phyloP scores from a whole-genome alignment of 2,888 invertebrate genomes.

The Rhopalosiphum nymphaeae region DNA sequence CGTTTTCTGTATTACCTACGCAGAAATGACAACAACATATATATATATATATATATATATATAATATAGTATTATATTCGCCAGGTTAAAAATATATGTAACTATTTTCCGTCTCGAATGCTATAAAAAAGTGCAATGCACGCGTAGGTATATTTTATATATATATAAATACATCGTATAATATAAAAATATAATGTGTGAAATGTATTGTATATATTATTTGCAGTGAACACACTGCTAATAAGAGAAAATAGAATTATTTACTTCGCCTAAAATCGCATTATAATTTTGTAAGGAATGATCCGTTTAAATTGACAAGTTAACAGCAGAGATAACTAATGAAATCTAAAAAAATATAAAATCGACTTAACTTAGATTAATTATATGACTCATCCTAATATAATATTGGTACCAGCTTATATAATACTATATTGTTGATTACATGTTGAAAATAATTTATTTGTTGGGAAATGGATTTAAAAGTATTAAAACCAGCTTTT shows the following conservation, averaged over 20 bases:
- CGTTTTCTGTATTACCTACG: not conserved
- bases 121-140: not conserved
- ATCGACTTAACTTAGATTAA: not conserved
- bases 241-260: not conserved
- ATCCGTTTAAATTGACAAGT: not conserved
- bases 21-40: constrained; percentile 5
- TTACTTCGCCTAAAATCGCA: not conserved
- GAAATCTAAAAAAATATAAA: not conserved
- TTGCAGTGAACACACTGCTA: not conserved
- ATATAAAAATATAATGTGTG: not conserved
- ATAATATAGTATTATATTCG: not conserved
- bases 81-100: not conserved
- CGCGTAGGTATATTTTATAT: not conserved
- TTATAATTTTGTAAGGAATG: not conserved
- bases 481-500: not conserved
- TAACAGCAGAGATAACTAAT: not conserved
- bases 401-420: not conserved
- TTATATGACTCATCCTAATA: not conserved
- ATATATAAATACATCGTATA: not conserved
- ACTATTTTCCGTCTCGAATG: not conserved
- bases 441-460: not conserved
- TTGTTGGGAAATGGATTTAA: not conserved
- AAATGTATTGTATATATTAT: not conserved
- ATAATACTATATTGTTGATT: not conserved
- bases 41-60: too few species aligned